phyloP scores from a whole-genome alignment of 2,797 vertebrate species.

The Pithecia hirsuta region DNA sequence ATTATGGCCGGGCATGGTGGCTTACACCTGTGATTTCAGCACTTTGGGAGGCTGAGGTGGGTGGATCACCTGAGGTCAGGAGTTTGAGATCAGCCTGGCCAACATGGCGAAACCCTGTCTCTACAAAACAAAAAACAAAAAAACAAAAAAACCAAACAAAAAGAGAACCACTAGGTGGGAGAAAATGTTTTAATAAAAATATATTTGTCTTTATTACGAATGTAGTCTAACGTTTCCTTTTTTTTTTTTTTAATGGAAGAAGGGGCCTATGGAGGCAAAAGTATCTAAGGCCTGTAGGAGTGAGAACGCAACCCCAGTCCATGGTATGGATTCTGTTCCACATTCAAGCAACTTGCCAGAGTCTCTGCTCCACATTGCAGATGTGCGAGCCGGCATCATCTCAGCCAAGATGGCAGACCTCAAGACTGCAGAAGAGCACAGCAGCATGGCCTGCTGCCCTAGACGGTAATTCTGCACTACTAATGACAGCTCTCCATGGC shows the following conservation, averaged over 20 bases:
- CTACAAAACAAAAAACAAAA: too few species aligned
- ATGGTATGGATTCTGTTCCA: accelerated
- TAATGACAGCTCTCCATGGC: accelerated
- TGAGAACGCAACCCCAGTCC: neutral
- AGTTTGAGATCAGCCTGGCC: too few species aligned
- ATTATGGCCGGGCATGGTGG: too few species aligned
- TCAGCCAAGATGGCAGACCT: neutral
- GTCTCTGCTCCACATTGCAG: neutral
- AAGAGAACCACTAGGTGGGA: neutral
- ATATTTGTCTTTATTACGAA: neutral
- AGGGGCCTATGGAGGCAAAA: neutral
- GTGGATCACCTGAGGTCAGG: too few species aligned
- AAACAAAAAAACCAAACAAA: neutral
- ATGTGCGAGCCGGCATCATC: neutral
- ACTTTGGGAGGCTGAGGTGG: too few species aligned
- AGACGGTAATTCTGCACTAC: accelerated
- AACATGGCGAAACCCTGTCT: too few species aligned
- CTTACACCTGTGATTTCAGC: too few species aligned
- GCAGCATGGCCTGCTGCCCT: accelerated
- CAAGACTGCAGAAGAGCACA: accelerated
- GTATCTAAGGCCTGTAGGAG: neutral
- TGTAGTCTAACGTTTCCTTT: neutral
- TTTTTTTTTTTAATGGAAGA: neutral
- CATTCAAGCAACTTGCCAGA: neutral
- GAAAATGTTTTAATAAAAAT: neutral